A percentile compares a stretch with the other conserved stretches of the same genome.
phyloP scores from a whole-genome alignment of 1,140 invertebrate species.

The Ridgeia piscesae region DNA sequence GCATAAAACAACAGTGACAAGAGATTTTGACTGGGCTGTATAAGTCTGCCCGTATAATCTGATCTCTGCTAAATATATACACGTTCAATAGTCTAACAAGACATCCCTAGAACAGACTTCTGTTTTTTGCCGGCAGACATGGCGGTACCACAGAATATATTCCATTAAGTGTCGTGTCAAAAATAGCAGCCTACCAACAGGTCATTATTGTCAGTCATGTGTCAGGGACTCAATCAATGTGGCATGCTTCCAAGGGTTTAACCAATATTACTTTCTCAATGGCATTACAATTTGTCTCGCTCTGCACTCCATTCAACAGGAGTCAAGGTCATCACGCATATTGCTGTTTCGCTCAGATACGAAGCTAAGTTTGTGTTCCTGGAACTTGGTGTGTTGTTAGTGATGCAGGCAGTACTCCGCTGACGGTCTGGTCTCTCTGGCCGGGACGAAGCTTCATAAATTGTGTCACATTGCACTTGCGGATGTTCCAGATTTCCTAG shows the following conservation, averaged over 20 bases:
- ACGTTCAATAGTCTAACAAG: neutral
- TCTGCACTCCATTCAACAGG: neutral
- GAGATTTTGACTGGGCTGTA: neutral
- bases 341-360: neutral
- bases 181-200: neutral
- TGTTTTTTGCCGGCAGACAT: neutral
- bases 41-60: neutral
- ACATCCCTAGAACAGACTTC: neutral
- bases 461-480: neutral
- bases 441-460: neutral
- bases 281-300: neutral
- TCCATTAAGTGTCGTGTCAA: neutral
- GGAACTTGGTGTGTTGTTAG: slow-evolving; percentile 1
- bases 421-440: neutral
- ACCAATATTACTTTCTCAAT: neutral
- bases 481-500: neutral
- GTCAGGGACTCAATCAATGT: neutral
- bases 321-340: neutral
- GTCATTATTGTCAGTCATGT: neutral
- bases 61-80: neutral
- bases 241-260: neutral
- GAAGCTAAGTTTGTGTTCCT: slow-evolving; percentile 5
- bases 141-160: neutral
- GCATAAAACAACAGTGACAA: neutral
- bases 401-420: neutral